Base-by-base conservation (phyloP, 2,797 vertebrate species). In the Parambassis ranga region DNA sequence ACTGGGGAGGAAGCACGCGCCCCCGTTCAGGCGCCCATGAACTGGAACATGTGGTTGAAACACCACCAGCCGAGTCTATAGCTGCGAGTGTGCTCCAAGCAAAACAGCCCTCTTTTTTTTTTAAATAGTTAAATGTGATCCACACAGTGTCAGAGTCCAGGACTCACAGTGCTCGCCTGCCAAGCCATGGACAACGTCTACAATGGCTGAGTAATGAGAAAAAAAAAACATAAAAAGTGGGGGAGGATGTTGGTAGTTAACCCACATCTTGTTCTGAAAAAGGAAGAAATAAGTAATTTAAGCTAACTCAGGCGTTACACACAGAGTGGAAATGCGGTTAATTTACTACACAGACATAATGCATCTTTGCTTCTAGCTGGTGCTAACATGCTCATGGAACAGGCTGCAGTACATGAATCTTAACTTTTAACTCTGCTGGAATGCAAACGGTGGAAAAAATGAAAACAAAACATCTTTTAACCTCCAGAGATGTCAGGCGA, bases 21-120 rank as follows among this genome's bases (percentile, higher is more conserved):
- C 75, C 84, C 84, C n/a, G 41, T 75, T 82, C 75, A 82, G 80
- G 73, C 65, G 26, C 63, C 81, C 33, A 48, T 79, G 83, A 81
- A 86, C 78, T 85, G 83, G 69, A 86, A 85, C 85, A 84, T 86
- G 85, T 86, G 85, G 86, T 74, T 77, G 64, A 65, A 80, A 68
- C 81, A 79, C 72, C 82, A 81, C 63, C 75, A 72, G 67, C 65
- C 44, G 52, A 66, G 81, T 38, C 70, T 56, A 74, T 39, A 76
- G 74, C 77, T 41, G 52, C 36, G 8, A 65, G 48, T 9, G 23
- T 4, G 35, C 79, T 89, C 85, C 86, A 87, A 88, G 79, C 73
- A 76, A 86, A 91, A 90, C 88, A 83, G n/a, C 28, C 22, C 48
- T 53, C 13, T 37, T 30, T 35, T 41, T 60, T 39, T 71, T 73